phyloP scores from a whole-genome alignment of 2,113 vertebrate genomes.

The Phycodurus eques region DNA sequence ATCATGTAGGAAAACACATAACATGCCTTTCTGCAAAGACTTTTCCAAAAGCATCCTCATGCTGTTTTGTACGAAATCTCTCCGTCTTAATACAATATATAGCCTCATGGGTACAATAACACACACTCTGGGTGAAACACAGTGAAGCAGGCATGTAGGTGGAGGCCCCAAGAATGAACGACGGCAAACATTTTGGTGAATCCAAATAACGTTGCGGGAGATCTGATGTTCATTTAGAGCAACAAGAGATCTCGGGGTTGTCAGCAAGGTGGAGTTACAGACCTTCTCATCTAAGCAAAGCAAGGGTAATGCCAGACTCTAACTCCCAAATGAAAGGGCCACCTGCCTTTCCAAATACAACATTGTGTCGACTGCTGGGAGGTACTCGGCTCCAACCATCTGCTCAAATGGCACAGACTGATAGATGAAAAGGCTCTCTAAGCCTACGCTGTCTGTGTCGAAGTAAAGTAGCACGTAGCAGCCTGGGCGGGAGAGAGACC shows the following conservation, averaged over 20 bases:
- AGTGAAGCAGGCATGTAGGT: slow-evolving; percentile 3
- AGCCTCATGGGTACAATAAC: neutral
- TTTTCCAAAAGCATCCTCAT: slow-evolving; percentile 4
- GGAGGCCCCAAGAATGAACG: slow-evolving; percentile 1
- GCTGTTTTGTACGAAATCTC: neutral
- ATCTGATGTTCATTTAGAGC: slow-evolving; percentile 14
- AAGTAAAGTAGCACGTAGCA: slow-evolving; percentile 25
- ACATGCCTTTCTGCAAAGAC: slow-evolving; percentile 4
- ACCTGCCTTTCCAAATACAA: slow-evolving; percentile 29
- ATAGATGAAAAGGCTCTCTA: slow-evolving; percentile 41
- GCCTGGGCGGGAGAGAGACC: slow-evolving; percentile 36
- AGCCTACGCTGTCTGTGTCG: slow-evolving; percentile 46
- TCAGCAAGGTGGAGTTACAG: neutral
- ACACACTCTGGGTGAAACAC: neutral
- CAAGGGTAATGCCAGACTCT: slow-evolving; percentile 4
- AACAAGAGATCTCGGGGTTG: neutral
- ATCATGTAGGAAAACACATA: neutral
- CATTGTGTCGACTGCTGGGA: slow-evolving; percentile 17
- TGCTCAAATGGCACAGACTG: slow-evolving; percentile 46
- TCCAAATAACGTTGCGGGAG: slow-evolving; percentile 1
- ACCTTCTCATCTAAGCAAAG: slow-evolving; percentile 12
- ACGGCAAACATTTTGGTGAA: neutral
- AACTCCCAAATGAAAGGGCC: slow-evolving; percentile 5
- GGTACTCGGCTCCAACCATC: slow-evolving; percentile 42
- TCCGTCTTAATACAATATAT: neutral